Conservation (phyloP, 2,888 invertebrate genomes). For the Dryocosmus kuriphilus region DNA sequence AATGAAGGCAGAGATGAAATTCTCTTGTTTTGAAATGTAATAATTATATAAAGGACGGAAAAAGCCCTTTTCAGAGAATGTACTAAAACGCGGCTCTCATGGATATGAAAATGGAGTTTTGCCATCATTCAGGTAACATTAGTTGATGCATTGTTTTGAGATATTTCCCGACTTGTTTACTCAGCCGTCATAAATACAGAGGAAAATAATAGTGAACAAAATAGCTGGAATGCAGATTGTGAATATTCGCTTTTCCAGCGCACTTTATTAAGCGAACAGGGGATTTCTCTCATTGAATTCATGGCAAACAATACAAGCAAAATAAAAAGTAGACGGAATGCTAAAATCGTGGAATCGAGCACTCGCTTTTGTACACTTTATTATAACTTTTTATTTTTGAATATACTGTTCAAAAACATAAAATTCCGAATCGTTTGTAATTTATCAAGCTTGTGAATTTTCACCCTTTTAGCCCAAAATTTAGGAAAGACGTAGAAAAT, state of each 20-base stretch:
- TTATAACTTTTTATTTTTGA: background rate
- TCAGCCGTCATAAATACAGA: slow-evolving; percentile 32
- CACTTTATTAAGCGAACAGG: slow-evolving; percentile 29
- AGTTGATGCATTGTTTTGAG: slow-evolving; percentile 21
- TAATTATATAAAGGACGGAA: background rate
- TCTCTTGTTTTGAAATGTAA: too few relatives aligned
- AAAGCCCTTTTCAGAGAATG: background rate
- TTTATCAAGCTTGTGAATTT: background rate
- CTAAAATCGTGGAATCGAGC: background rate
- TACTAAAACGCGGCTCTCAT: background rate
- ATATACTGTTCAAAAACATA: background rate
- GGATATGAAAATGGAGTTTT: background rate
- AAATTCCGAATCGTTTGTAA: background rate
- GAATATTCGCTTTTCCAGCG: slow-evolving; percentile 36
- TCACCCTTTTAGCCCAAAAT: too few relatives aligned
- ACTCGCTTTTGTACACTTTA: background rate
- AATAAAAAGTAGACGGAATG: background rate
- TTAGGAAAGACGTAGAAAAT: too few relatives aligned
- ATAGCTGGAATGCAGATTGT: slow-evolving; percentile 29
- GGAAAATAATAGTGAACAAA: slow-evolving; percentile 34
- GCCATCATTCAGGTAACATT: background rate
- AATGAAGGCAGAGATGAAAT: too few relatives aligned
- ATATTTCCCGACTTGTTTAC: slow-evolving; percentile 33
- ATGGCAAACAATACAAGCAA: background rate
- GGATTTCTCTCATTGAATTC: slow-evolving; percentile 24